phyloP scores from a whole-genome alignment of 2,113 vertebrate species.

The Suricata suricatta region DNA sequence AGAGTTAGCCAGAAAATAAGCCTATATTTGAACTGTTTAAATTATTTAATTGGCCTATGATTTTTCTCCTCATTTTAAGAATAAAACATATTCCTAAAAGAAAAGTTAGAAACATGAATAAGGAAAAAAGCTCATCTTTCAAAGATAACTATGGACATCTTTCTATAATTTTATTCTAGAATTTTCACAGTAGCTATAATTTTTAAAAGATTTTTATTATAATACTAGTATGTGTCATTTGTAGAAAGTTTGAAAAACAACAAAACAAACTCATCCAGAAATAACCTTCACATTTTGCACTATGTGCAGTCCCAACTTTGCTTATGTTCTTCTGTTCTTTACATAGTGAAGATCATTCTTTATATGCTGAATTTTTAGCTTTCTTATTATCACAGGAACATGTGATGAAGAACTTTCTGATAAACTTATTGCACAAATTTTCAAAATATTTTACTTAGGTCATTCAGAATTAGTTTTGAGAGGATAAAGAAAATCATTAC shows the following conservation, averaged over 20 bases:
- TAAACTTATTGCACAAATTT: background rate
- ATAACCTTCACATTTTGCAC: background rate
- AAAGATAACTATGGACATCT: background rate
- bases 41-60: background rate
- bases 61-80: background rate
- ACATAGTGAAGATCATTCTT: background rate
- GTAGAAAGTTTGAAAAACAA: background rate
- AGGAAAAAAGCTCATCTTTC: background rate
- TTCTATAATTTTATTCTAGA: background rate
- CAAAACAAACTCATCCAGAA: background rate
- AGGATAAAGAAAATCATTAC: background rate
- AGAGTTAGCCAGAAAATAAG: background rate
- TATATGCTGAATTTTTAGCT: background rate
- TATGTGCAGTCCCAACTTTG: background rate
- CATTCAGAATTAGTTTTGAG: background rate
- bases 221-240: background rate
- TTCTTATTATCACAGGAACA: background rate
- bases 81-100: background rate
- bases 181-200: background rate
- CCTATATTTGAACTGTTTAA: background rate
- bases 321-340: background rate
- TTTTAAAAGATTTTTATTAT: background rate
- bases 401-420: background rate
- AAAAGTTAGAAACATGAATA: constrained; percentile 15
- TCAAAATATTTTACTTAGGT: background rate